phyloP scores from a whole-genome alignment of 2,797 vertebrate genomes.

The Phaenicophaeus curvirostris region DNA sequence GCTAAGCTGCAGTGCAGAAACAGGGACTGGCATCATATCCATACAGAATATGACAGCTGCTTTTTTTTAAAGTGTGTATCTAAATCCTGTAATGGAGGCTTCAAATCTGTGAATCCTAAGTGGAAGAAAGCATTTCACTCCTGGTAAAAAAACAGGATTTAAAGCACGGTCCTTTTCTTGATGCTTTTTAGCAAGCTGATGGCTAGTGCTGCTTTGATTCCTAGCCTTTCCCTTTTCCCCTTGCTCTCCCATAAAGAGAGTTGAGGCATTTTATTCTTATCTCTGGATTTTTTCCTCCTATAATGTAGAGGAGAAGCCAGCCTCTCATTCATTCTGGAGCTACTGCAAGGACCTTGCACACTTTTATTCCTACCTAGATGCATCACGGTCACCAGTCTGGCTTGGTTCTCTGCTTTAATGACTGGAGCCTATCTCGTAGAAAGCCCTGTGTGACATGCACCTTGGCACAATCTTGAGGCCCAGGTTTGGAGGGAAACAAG shows the following conservation, averaged over 20 bases:
- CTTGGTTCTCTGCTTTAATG: not conserved
- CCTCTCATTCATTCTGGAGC: not conserved
- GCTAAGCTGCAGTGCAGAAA: not conserved
- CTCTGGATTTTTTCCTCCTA: not conserved
- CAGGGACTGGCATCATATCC: not conserved
- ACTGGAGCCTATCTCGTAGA: not conserved
- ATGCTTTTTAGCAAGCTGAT: not conserved
- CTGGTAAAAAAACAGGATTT: not conserved
- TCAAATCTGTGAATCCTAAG: not conserved
- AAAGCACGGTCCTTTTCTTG: not conserved
- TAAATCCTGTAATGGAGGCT: not conserved
- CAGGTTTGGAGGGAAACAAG: not conserved
- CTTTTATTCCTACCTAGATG: not conserved
- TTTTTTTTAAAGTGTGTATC: not conserved
- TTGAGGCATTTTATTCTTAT: rapidly evolving
- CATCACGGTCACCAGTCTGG: not conserved
- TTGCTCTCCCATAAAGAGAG: not conserved
- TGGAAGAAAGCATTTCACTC: not conserved
- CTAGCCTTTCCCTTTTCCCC: not conserved
- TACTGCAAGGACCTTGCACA: not conserved
- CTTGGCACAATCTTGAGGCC: not conserved
- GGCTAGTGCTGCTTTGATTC: not conserved
- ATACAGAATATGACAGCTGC: not conserved
- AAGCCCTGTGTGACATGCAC: not conserved
- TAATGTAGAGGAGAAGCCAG: not conserved